These are phyloP conservation scores for Melanerpes formicivorus DNA, from an alignment of 2,113 vertebrate genomes.

Conservation along the genomic window DNA sequence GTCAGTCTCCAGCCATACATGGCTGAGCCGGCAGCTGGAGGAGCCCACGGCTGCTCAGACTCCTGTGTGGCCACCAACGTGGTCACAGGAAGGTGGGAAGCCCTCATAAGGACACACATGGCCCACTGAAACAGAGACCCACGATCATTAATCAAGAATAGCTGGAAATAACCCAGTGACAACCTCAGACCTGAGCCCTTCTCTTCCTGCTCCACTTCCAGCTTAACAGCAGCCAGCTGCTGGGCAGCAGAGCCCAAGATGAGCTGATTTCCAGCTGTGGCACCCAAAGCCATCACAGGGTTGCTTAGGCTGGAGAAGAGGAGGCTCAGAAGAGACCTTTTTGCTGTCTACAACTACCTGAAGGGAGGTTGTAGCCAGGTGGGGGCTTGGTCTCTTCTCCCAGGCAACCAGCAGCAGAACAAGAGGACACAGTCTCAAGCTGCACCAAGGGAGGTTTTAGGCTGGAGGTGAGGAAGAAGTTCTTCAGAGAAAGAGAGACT, in stretches of 20 bases:
- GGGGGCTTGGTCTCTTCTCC: too few species aligned
- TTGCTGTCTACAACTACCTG: too few species aligned
- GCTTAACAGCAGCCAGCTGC: rapidly evolving
- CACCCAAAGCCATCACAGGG: background rate
- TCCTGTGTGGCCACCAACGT: rapidly evolving
- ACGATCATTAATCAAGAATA: rapidly evolving
- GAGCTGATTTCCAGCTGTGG: background rate
- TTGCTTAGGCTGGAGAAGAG: too few species aligned
- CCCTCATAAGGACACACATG: rapidly evolving
- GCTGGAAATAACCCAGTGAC: rapidly evolving
- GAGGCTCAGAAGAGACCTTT: too few species aligned
- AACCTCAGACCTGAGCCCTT: background rate
- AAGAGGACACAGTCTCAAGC: too few species aligned
- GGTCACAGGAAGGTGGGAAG: rapidly evolving
- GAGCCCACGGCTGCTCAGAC: background rate
- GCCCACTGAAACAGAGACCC: background rate
- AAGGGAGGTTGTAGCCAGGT: too few species aligned
- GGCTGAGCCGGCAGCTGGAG: background rate
- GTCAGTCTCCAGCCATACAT: constrained; percentile 60
- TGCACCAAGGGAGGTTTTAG: too few species aligned
- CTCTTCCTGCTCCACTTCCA: rapidly evolving
- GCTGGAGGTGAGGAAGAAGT: too few species aligned
- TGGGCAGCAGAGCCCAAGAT: rapidly evolving
- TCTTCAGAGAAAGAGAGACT: too few species aligned
- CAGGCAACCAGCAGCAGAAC: too few species aligned